Percentiles rank a stretch among this genome's conserved stretches.
phyloP scores from a whole-genome alignment of 2,113 vertebrate species.

The Pomatorhinus ruficollis region DNA sequence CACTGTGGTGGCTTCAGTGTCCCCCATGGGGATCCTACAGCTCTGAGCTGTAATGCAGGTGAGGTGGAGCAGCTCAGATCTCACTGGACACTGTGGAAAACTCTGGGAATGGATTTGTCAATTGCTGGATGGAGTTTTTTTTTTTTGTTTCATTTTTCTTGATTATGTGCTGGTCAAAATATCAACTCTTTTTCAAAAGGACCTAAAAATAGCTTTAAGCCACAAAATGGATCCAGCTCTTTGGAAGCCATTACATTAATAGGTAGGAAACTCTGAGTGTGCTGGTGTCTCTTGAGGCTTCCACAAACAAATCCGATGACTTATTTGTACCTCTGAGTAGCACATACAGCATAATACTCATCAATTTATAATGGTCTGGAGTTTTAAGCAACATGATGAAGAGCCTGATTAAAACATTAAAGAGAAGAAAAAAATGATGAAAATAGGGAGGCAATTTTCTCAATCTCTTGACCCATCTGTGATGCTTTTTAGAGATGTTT shows the following conservation, averaged over 20 bases:
- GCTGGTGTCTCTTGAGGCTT: background rate
- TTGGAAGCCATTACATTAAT: background rate
- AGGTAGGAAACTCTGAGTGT: slow-evolving; percentile 42
- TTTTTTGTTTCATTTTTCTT: background rate
- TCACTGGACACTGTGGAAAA: background rate
- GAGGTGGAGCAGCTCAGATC: background rate
- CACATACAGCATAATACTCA: background rate
- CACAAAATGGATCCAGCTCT: background rate
- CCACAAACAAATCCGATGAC: background rate
- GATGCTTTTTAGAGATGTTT: background rate
- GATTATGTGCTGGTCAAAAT: background rate
- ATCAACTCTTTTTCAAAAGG: background rate
- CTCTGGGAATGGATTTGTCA: background rate
- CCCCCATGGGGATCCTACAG: background rate
- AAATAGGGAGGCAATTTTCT: background rate
- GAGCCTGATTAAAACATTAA: background rate
- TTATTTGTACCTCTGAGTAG: slow-evolving; percentile 18
- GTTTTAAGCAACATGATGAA: background rate
- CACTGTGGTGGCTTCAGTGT: background rate
- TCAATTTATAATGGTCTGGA: background rate
- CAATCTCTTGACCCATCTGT: background rate
- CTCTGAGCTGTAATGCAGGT: background rate
- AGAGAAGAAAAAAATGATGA: background rate
- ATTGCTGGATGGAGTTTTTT: background rate
- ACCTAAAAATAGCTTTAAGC: background rate